phyloP scores from a whole-genome alignment of 2,888 invertebrate species.

The Osmoderma eremita region DNA sequence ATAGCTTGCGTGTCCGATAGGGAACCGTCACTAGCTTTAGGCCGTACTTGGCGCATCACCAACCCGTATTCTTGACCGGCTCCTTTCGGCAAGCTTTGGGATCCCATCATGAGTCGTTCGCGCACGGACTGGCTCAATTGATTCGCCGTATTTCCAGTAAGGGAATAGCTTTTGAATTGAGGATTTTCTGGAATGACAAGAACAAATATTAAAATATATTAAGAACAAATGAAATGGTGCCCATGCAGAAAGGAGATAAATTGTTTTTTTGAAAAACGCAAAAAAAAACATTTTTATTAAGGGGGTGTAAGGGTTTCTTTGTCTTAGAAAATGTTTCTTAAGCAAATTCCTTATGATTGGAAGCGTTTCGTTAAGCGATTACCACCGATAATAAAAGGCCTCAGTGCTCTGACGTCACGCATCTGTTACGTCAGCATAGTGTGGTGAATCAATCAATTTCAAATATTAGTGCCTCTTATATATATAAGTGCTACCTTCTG shows the following conservation, averaged over 20 bases:
- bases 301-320: conserved; percentile 67
- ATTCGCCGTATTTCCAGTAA: conserved; percentile 85
- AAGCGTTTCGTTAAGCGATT: no score
- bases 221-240: background rate
- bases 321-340: no score
- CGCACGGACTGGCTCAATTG: conserved; percentile 88
- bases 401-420: no score
- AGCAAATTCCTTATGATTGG: no score
- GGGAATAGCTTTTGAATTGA: conserved; percentile 85
- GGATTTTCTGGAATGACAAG: conserved; percentile 67
- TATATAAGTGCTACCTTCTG: no score
- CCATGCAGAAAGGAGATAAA: no score
- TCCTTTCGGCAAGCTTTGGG: conserved; percentile 83
- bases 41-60: conserved; percentile 60
- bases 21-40: conserved; percentile 77
- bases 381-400: no score
- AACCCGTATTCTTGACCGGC: conserved; percentile 63
- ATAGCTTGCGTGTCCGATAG: conserved; percentile 87
- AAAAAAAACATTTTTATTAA: background rate
- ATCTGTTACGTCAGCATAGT: no score
- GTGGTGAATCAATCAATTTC: no score
- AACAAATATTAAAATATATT: background rate
- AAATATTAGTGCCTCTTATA: no score
- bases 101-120: conserved; percentile 84
- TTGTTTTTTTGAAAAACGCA: no score